Percentiles rank a stretch among this genome's conserved stretches.
phyloP scores from a whole-genome alignment of 2,888 invertebrate genomes.

The Epinotia demarniana region DNA sequence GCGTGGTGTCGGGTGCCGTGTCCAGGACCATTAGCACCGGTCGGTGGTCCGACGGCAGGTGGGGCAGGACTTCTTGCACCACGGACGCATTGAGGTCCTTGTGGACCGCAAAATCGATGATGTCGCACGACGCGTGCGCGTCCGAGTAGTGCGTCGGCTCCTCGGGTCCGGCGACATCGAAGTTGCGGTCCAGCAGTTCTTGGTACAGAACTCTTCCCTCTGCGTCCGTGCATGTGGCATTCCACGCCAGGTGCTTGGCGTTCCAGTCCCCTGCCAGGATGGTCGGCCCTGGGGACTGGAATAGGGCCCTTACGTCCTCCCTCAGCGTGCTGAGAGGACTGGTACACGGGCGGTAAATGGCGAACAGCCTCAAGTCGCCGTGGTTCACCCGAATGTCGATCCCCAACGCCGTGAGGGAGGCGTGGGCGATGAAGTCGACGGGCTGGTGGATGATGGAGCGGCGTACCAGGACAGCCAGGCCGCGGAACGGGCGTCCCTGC shows the following conservation, averaged over 20 bases:
- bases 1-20: background rate
- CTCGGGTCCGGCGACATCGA: background rate
- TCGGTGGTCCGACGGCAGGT: background rate
- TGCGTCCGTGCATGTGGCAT: fast-evolving
- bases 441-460: conserved; percentile 16
- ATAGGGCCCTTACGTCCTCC: background rate
- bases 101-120: background rate
- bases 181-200: background rate
- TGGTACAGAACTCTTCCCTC: background rate
- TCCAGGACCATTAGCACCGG: conserved; percentile 7
- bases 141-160: background rate
- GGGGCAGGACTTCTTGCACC: background rate
- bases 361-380: background rate
- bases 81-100: background rate
- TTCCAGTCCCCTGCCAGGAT: conserved; percentile 8
- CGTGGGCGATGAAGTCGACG: background rate
- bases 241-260: background rate
- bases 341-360: background rate
- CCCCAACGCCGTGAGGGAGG: conserved; percentile 9
- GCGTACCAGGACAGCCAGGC: background rate
- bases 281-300: background rate
- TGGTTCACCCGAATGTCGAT: background rate
- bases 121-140: background rate
- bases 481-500: background rate
- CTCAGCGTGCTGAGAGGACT: no score